These are phyloP conservation scores for Chaenocephalus aceratus DNA, from an alignment of 2,113 vertebrate species.

Conservation along the genomic window DNA sequence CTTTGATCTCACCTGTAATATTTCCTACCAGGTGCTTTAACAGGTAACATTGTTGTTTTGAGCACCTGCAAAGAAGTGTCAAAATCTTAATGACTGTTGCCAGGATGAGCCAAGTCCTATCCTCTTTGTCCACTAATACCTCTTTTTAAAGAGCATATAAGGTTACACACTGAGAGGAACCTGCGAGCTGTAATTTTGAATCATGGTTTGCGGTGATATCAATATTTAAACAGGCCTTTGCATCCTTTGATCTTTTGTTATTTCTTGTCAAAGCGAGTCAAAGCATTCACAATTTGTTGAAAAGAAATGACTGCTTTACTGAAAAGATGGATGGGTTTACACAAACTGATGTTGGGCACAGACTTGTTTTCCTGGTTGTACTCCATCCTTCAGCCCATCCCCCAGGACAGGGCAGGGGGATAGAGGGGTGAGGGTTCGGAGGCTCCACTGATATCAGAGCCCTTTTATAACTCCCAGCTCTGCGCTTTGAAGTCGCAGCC, in stretches of 20 bases:
- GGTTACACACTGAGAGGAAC: constrained; percentile 29
- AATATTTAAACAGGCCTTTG: constrained; percentile 56
- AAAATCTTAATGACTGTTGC: constrained; percentile 32
- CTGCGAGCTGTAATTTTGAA: constrained; percentile 45
- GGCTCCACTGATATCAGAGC: constrained; percentile 83
- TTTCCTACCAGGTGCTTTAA: constrained; percentile 61
- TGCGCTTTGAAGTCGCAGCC: constrained; percentile 84
- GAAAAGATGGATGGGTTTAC: constrained; percentile 29
- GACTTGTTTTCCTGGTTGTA: constrained; percentile 18
- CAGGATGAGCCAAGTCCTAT: constrained; percentile 55
- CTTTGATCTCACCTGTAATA: constrained; percentile 63
- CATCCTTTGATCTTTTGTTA: constrained; percentile 59
- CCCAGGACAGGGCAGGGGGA: constrained; percentile 58
- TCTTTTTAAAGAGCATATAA: constrained; percentile 18
- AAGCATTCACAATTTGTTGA: constrained; percentile 20
- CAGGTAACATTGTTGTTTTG: constrained; percentile 37
- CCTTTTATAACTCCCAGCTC: constrained; percentile 83
- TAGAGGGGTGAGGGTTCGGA: constrained; percentile 73
- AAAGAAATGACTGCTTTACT: constrained; percentile 19
- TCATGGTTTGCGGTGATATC: constrained; percentile 49
- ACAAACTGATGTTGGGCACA: constrained; percentile 8
- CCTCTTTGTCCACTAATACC: constrained; percentile 44
- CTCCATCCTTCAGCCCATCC: constrained; percentile 61
- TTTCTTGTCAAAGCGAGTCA: constrained; percentile 2
- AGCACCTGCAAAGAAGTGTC: constrained; percentile 73